Conservation (phyloP, 35 echinoderm and acorn worm species). For the Hemicentrotus pulcherrimus region DNA sequence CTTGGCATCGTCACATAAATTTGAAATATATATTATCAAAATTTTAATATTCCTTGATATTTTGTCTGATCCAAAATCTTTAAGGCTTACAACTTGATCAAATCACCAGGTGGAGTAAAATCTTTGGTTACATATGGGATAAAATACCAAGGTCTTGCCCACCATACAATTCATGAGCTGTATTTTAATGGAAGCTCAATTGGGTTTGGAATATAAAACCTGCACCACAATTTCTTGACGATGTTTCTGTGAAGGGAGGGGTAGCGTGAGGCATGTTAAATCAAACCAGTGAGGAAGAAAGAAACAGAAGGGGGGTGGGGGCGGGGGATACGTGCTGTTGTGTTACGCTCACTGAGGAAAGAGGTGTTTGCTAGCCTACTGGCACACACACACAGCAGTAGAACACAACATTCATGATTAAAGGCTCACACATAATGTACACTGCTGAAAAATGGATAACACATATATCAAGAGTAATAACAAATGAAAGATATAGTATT, state of each 20-base stretch:
- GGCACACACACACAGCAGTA: neutral
- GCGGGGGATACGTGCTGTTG: neutral
- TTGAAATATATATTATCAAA: no score
- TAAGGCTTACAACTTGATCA: no score
- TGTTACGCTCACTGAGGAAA: neutral
- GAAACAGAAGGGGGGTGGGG: neutral
- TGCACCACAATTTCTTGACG: no score
- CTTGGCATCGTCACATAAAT: no score
- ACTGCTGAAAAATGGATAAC: neutral
- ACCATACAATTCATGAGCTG: no score
- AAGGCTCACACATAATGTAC: neutral
- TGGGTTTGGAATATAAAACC: no score
- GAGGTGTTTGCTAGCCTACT: neutral
- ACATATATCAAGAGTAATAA: neutral
- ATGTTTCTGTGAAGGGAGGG: neutral
- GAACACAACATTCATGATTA: neutral
- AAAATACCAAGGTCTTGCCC: no score
- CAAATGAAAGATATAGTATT: neutral
- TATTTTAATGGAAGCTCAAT: no score
- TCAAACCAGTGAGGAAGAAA: neutral
- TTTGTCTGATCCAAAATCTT: no score
- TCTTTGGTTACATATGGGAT: no score
- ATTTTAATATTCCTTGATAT: no score
- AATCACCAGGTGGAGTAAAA: no score
- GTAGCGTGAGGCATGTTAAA: neutral